Percentiles rank a stretch among this genome's conserved stretches.
Conservation (phyloP, 2,888 invertebrate species). For the Laspeyria flexula region DNA sequence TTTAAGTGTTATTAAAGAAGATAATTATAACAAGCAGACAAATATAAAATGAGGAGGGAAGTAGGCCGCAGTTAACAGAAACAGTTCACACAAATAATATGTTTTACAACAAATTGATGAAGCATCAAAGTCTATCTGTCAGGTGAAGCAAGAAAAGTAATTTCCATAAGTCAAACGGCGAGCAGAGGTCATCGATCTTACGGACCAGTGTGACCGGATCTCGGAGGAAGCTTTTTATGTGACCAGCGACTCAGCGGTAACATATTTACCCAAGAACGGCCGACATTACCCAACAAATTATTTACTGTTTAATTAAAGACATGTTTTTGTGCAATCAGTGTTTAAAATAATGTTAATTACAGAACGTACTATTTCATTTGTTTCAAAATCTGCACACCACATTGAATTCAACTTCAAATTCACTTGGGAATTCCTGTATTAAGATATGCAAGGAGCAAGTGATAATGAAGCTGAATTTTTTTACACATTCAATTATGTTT, state of each 20-base stretch:
- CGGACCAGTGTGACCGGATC: constrained; percentile 81
- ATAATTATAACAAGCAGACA: no score
- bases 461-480: no score
- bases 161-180: constrained; percentile 83
- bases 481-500: no score
- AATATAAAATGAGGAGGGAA: no score
- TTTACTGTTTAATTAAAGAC: constrained; percentile 42
- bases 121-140: constrained; percentile 61
- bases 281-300: constrained; percentile 41
- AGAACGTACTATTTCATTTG: no score
- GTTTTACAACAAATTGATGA: constrained; percentile 50
- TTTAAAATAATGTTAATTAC: constrained; percentile 2
- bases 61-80: no score
- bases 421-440: no score
- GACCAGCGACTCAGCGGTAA: constrained; percentile 68
- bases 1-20: neutral
- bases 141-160: constrained; percentile 74
- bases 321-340: constrained; percentile 18
- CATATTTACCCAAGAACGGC: constrained; percentile 74
- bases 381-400: no score
- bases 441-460: no score
- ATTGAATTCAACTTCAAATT: no score
- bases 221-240: constrained; percentile 77
- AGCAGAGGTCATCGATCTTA: constrained; percentile 79
- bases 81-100: constrained; percentile 40